These are phyloP conservation scores for Drosophila obscura DNA, from an alignment of 1,140 invertebrate genomes.

Conservation along the genomic window DNA sequence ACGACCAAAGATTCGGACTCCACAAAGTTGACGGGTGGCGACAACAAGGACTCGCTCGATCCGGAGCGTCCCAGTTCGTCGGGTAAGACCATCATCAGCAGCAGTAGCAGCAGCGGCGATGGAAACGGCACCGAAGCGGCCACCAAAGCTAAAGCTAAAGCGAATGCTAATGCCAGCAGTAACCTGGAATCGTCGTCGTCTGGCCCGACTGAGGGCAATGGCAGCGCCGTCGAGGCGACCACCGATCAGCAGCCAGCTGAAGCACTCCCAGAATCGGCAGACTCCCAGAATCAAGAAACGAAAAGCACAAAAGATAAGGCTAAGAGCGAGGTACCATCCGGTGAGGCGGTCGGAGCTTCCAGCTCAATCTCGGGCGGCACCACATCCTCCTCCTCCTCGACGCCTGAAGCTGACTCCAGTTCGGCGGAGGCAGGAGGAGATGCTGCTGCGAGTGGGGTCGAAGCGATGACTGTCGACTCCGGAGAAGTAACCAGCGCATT, in stretches of 20 bases:
- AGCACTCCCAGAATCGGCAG: conserved; percentile 62
- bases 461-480: conserved; percentile 60
- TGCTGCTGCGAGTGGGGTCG: conserved; percentile 13
- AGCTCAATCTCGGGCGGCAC: background rate
- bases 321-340: conserved; percentile 20
- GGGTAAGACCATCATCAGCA: conserved; percentile 84
- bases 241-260: conserved; percentile 44
- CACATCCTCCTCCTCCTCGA: background rate
- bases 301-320: conserved; percentile 24
- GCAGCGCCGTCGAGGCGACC: conserved; percentile 63
- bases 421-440: conserved; percentile 11
- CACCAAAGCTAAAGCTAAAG: conserved; percentile 43
- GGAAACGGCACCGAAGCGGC: conserved; percentile 40
- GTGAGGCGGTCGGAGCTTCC: conserved; percentile 37
- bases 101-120: conserved; percentile 34
- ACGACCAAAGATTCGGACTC: conserved; percentile 83
- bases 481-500: conserved; percentile 50
- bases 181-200: background rate
- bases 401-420: conserved; percentile 42
- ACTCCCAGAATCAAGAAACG: conserved; percentile 41
- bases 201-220: conserved; percentile 57
- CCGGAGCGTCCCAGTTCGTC: conserved; percentile 84
- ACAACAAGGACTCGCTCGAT: conserved; percentile 81
- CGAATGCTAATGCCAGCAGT: conserved; percentile 15
- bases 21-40: conserved; percentile 71